Percentiles rank a stretch among this genome's conserved stretches.
These are phyloP conservation scores for Mantis religiosa DNA, from an alignment of 2,888 invertebrate species.

Conservation along the genomic window DNA sequence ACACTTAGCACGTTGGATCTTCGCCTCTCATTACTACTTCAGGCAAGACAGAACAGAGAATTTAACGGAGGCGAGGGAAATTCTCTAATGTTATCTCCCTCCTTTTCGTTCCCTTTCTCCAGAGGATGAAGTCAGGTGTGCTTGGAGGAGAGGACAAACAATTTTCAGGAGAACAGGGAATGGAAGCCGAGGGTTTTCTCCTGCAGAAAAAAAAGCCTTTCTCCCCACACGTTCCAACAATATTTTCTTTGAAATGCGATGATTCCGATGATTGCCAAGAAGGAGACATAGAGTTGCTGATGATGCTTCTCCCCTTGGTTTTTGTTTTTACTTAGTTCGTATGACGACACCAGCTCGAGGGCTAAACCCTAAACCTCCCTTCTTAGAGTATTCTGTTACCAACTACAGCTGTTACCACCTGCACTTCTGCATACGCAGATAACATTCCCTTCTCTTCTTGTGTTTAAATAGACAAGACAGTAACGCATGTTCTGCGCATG, in stretches of 20 bases:
- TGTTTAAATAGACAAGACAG: no score
- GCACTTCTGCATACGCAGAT: no score
- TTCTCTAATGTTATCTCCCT: background rate
- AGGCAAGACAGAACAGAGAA: background rate
- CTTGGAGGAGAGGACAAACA: background rate
- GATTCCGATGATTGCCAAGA: background rate
- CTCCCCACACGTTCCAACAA: slow-evolving; percentile 21
- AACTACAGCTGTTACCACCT: no score
- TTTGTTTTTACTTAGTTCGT: background rate
- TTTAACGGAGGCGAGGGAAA: background rate
- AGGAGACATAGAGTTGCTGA: background rate
- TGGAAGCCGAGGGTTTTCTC: background rate
- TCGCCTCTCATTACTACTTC: background rate
- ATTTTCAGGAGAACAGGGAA: background rate
- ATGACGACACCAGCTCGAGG: background rate
- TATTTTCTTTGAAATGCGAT: slow-evolving; percentile 31
- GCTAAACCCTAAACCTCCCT: background rate
- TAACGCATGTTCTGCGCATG: no score
- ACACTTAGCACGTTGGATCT: background rate
- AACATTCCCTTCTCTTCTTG: no score
- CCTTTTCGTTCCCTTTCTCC: background rate
- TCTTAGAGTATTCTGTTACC: background rate
- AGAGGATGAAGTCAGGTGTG: slow-evolving; percentile 2
- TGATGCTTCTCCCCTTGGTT: background rate
- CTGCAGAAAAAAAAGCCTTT: background rate